A percentile compares a stretch with the other conserved stretches of the same genome.
Evolutionary conservation across 2,797 vertebrate species (phyloP).

Genomic region (Mormyrus hasselquistii): DNA sequence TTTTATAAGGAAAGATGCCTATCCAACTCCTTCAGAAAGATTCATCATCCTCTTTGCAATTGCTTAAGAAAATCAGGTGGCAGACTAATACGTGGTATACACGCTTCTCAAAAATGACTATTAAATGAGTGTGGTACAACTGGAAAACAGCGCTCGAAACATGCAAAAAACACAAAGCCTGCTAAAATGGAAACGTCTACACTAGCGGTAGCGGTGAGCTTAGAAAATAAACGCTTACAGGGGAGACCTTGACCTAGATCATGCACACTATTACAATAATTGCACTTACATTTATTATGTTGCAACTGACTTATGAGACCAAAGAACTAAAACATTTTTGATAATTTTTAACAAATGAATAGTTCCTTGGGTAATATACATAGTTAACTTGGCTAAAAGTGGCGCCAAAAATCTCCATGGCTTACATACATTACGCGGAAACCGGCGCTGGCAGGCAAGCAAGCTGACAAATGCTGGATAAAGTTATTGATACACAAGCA

Average conservation of each 20-base stretch:
- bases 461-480: not conserved
- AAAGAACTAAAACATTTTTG: not conserved
- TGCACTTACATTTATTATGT: not conserved
- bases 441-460: not conserved
- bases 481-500: not conserved
- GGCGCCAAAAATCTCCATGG: constrained; percentile 61
- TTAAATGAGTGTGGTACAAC: not conserved
- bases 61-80: not conserved
- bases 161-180: not conserved
- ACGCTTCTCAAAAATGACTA: not conserved
- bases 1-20: not conserved
- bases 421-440: not conserved
- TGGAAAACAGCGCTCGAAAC: not conserved
- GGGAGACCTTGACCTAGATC: constrained; percentile 16
- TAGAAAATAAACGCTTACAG: not conserved
- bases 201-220: not conserved
- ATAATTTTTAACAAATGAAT: not conserved
- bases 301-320: not conserved
- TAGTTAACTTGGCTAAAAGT: constrained; percentile 57
- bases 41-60: not conserved
- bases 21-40: not conserved
- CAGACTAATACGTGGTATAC: not conserved
- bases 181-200: not conserved
- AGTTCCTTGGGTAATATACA: not conserved
- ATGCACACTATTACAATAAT: not conserved